A percentile compares a stretch with the other conserved stretches of the same genome.
phyloP scores from a whole-genome alignment of 2,113 vertebrate genomes.

The Ariopsis seemanni region DNA sequence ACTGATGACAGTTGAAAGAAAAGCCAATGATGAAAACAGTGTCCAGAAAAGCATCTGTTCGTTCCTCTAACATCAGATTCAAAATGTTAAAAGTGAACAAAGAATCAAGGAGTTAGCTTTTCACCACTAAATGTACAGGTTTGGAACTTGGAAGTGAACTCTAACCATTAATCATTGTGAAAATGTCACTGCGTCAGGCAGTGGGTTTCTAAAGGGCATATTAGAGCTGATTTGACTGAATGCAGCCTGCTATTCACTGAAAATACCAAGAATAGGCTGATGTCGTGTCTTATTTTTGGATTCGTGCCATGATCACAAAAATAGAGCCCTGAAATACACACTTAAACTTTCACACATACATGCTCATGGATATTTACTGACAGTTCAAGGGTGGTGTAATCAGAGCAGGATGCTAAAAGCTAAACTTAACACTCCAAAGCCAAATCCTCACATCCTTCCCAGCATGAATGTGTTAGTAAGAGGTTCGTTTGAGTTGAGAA shows the following conservation, averaged over 20 bases:
- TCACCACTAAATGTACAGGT: not conserved
- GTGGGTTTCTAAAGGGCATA: not conserved
- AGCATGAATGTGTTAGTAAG: constrained; percentile 79
- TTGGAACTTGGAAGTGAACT: not conserved
- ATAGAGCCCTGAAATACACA: constrained; percentile 30
- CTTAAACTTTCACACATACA: constrained; percentile 49
- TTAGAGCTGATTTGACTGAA: not conserved
- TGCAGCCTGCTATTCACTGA: not conserved
- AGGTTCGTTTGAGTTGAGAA: constrained; percentile 74
- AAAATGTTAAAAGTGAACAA: too few species aligned
- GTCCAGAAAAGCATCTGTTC: not conserved
- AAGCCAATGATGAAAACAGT: not conserved
- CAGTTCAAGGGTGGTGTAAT: constrained; percentile 69
- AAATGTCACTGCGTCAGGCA: not conserved
- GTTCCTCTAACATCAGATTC: not conserved
- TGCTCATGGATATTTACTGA: constrained; percentile 69
- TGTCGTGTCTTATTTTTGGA: not conserved
- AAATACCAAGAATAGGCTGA: not conserved
- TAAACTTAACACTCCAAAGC: constrained; percentile 56
- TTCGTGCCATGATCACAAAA: not conserved
- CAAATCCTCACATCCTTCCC: constrained; percentile 64
- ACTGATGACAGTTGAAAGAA: not conserved
- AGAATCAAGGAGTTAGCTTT: not conserved
- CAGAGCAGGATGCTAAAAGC: constrained; percentile 61
- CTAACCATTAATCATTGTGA: not conserved